Conservation (phyloP, 2,888 invertebrate species). For the Spisula solida region DNA sequence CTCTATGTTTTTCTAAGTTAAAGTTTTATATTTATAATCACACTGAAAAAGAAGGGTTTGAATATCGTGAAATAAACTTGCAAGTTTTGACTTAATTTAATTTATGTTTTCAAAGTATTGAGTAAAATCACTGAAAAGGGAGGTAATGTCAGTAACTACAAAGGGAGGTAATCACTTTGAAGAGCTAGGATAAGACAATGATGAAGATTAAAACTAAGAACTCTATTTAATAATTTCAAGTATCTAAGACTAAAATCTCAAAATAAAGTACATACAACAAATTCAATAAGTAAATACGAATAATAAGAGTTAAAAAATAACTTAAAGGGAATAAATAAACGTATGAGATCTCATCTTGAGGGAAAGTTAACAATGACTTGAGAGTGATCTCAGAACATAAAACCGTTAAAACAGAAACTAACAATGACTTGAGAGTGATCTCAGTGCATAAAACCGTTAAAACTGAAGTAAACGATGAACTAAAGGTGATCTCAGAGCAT, state of each 20-base stretch:
- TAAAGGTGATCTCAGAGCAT: neutral
- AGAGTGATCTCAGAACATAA: neutral
- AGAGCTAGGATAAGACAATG: no score
- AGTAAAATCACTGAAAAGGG: no score
- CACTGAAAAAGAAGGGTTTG: no score
- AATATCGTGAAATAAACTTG: no score
- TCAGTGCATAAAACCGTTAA: no score
- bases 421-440: neutral
- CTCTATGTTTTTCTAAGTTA: no score
- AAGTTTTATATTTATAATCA: no score
- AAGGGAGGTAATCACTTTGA: no score
- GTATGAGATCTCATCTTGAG: neutral
- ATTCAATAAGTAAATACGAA: neutral
- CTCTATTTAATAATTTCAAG: neutral
- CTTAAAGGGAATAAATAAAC: neutral
- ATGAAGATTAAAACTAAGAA: neutral
- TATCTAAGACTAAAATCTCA: constrained; percentile 14
- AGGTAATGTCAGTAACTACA: no score
- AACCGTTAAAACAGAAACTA: no score
- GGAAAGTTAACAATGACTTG: neutral
- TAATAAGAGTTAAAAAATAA: neutral
- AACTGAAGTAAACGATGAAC: neutral
- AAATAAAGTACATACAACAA: neutral
- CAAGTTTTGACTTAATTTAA: no score
- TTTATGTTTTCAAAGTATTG: no score